These are phyloP conservation scores for Biston stratarius DNA, from an alignment of 2,888 invertebrate species.

Conservation along the genomic window DNA sequence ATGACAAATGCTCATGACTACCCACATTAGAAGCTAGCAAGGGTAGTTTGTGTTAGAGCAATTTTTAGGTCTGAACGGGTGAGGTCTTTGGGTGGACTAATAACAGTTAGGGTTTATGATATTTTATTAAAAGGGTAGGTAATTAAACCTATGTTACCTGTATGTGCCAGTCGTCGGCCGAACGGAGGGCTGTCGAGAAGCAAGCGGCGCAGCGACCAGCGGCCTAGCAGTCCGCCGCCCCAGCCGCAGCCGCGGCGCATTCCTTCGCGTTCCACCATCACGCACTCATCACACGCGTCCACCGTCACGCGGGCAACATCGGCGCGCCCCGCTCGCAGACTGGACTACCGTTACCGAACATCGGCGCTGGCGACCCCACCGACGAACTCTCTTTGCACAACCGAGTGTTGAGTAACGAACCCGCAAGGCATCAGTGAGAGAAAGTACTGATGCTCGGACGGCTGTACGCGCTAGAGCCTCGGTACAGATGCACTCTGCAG, in stretches of 20 bases:
- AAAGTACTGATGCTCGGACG: constrained; percentile 74
- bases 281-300: constrained; percentile 68
- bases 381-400: constrained; percentile 69
- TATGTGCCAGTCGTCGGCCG: constrained; percentile 87
- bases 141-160: constrained; percentile 62
- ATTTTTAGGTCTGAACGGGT: neutral
- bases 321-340: constrained; percentile 58
- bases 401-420: constrained; percentile 73
- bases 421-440: constrained; percentile 77
- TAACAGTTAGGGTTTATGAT: neutral
- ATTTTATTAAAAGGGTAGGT: neutral
- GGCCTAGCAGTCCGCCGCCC: constrained; percentile 80
- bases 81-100: neutral
- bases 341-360: constrained; percentile 68
- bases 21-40: neutral
- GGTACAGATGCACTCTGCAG: constrained; percentile 62
- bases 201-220: constrained; percentile 90
- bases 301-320: constrained; percentile 60
- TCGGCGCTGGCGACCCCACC: constrained; percentile 48
- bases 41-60: neutral
- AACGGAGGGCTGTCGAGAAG: constrained; percentile 90
- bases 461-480: constrained; percentile 61
- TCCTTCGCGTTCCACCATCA: constrained; percentile 80
- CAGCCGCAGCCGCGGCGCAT: constrained; percentile 79
- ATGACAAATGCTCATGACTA: no score